A percentile compares a stretch with the other conserved stretches of the same genome.
phyloP scores from a whole-genome alignment of 1,140 invertebrate species.

The Drosophila sproati region DNA sequence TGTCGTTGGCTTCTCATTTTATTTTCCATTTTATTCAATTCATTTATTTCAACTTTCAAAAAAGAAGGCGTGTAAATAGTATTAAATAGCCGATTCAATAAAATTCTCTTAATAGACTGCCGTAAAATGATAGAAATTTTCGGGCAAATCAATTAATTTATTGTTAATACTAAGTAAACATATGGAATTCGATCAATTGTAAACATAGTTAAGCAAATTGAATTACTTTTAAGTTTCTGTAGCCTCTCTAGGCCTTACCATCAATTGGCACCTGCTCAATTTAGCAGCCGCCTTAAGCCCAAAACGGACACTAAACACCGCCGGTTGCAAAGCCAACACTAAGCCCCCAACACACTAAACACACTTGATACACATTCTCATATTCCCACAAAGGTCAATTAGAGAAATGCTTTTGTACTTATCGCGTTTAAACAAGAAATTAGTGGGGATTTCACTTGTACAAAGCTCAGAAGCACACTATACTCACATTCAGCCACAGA shows the following conservation, averaged over 20 bases:
- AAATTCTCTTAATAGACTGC: conserved; percentile 47
- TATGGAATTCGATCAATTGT: conserved; percentile 53
- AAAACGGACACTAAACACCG: conserved; percentile 31
- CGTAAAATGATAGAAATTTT: conserved; percentile 80
- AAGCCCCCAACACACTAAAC: conserved; percentile 24
- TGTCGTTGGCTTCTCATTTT: conserved; percentile 40
- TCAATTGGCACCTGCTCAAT: conserved; percentile 31
- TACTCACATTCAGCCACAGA: conserved; percentile 9
- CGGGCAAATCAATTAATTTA: conserved; percentile 54
- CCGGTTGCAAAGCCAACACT: conserved; percentile 19
- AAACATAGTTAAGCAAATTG: conserved; percentile 74
- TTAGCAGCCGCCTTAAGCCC: conserved; percentile 38
- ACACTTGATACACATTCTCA: conserved; percentile 26
- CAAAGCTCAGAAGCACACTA: conserved; percentile 52
- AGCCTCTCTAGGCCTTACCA: conserved; percentile 47
- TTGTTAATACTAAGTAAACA: conserved; percentile 53
- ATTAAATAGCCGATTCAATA: conserved; percentile 41
- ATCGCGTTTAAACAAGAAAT: conserved; percentile 61
- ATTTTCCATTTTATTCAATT: conserved; percentile 14
- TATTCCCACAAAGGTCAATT: conserved; percentile 50
- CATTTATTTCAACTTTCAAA: conserved; percentile 20
- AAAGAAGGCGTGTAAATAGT: conserved; percentile 72
- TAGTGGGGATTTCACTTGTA: conserved; percentile 74
- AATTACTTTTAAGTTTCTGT: conserved; percentile 70
- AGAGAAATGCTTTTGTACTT: conserved; percentile 77